Evolutionary conservation across 2,888 invertebrate species (phyloP).

Genomic region (Mimumesa dahlbomi): DNA sequence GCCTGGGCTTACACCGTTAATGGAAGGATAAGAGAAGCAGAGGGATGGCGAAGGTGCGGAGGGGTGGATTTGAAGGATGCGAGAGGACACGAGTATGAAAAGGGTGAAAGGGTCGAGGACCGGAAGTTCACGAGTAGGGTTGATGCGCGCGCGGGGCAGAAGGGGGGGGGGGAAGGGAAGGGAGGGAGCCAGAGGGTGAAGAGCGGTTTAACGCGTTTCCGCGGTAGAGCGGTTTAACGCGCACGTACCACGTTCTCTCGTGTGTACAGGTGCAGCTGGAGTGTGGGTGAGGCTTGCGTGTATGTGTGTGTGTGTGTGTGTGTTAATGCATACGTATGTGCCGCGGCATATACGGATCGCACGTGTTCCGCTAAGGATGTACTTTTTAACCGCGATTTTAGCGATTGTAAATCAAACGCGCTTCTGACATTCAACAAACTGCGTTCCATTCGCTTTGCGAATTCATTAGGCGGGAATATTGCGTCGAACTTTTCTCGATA

Average conservation of each 20-base stretch:
- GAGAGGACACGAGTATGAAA: conserved; percentile 65
- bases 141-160: conserved; percentile 52
- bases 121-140: conserved; percentile 62
- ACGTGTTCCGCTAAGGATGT: conserved; percentile 1
- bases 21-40: conserved; percentile 64
- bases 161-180: conserved; percentile 4
- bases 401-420: conserved; percentile 24
- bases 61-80: conserved; percentile 62
- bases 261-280: conserved; percentile 17
- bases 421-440: too few relatives aligned
- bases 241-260: conserved; percentile 36
- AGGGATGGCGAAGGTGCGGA: conserved; percentile 17
- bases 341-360: background rate
- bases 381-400: conserved; percentile 20
- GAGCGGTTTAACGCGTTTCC: conserved; percentile 68
- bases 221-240: conserved; percentile 66
- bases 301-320: too few relatives aligned
- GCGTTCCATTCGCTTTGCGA: too few relatives aligned
- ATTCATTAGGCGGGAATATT: too few relatives aligned
- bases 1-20: conserved; percentile 60
- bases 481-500: too few relatives aligned
- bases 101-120: conserved; percentile 66
- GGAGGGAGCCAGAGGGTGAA: conserved; percentile 48
- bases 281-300: too few relatives aligned
- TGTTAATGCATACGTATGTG: conserved; percentile 13